A percentile compares a stretch with the other conserved stretches of the same genome.
These are phyloP conservation scores for Latrodectus hesperus DNA, from an alignment of 2,888 invertebrate genomes.

Conservation along the genomic window DNA sequence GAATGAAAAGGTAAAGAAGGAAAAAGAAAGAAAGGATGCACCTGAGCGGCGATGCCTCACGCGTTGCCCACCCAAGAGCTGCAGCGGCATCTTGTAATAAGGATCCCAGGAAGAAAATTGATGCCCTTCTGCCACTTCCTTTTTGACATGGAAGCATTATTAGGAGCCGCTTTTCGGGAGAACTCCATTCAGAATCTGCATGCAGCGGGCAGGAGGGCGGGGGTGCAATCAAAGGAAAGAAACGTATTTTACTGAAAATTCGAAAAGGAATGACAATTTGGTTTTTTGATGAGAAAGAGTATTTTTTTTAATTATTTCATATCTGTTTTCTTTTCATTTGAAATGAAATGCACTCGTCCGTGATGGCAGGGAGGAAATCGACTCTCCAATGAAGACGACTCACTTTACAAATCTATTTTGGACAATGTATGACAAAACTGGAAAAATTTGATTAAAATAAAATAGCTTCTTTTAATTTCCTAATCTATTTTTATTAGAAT, in stretches of 20 bases:
- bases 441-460: no score
- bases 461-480: no score
- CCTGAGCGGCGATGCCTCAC: constrained; percentile 49
- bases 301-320: no score
- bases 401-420: no score
- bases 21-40: constrained; percentile 27
- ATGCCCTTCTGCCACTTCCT: constrained; percentile 12
- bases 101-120: constrained; percentile 29
- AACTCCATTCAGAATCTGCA: neutral
- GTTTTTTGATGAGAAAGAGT: no score
- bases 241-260: neutral
- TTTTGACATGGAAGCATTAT: constrained; percentile 29
- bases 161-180: constrained; percentile 21
- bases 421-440: no score
- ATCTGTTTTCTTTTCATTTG: no score
- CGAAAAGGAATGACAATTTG: no score
- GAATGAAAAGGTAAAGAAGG: constrained; percentile 17
- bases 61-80: constrained; percentile 60
- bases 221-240: neutral
- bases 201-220: constrained; percentile 9
- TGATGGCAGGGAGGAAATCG: no score
- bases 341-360: no score
- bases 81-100: constrained; percentile 32
- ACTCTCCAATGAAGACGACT: no score
- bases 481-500: no score